A percentile compares a stretch with the other conserved stretches of the same genome.
These are phyloP conservation scores for Drosophila simulans DNA, from an alignment of 1,140 invertebrate species.

Conservation along the genomic window DNA sequence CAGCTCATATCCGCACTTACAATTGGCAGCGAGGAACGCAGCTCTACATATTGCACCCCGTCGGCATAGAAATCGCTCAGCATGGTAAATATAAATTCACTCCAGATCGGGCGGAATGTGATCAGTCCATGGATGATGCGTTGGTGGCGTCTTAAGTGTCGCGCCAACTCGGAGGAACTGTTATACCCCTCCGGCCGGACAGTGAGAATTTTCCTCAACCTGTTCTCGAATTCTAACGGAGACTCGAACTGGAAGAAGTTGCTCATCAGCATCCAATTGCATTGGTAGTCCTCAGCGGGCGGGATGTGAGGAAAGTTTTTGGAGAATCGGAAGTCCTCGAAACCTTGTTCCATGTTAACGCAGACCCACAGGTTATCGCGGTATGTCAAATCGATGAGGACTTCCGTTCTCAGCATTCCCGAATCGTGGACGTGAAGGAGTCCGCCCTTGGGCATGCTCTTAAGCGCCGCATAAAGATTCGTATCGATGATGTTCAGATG, in stretches of 20 bases:
- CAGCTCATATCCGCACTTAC: conserved; percentile 42
- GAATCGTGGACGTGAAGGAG: conserved; percentile 90
- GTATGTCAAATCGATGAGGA: conserved; percentile 60
- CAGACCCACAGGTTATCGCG: conserved; percentile 56
- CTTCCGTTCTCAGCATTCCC: conserved; percentile 87
- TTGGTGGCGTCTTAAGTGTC: conserved; percentile 88
- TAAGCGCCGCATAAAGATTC: conserved; percentile 88
- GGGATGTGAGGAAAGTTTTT: conserved; percentile 14
- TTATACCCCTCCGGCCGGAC: conserved; percentile 84
- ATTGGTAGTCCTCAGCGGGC: conserved; percentile 61
- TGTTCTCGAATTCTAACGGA: background rate
- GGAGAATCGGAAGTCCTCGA: conserved; percentile 85
- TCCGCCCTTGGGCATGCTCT: conserved; percentile 89
- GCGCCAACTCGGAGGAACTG: conserved; percentile 88
- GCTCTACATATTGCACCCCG: conserved; percentile 92
- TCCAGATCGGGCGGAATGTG: conserved; percentile 89
- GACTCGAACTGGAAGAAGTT: conserved; percentile 79
- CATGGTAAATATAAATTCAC: conserved; percentile 88
- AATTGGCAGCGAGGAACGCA: conserved; percentile 86
- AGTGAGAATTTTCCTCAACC: conserved; percentile 14
- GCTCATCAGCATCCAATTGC: conserved; percentile 87
- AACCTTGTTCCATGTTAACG: conserved; percentile 32
- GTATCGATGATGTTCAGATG: conserved; percentile 88
- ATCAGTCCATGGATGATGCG: conserved; percentile 87
- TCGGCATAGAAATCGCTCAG: conserved; percentile 90